A percentile compares a stretch with the other conserved stretches of the same genome.
phyloP scores from a whole-genome alignment of 2,113 vertebrate genomes.

The Butorides virescens region DNA sequence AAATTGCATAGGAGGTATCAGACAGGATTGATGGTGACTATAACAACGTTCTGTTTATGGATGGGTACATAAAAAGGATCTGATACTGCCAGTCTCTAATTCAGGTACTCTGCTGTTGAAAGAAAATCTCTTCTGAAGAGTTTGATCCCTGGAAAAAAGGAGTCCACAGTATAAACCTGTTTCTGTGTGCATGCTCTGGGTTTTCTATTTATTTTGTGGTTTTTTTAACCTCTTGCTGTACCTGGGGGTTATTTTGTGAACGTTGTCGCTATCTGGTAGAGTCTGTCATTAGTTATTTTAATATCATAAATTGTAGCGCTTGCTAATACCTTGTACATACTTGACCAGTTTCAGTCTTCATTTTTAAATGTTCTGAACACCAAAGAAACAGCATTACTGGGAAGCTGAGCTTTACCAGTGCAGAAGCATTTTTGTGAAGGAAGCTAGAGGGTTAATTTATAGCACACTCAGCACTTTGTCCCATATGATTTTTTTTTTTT shows the following conservation, averaged over 20 bases:
- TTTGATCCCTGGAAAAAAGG: background rate
- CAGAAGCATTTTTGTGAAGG: background rate
- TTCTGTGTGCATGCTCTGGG: background rate
- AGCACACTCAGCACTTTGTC: background rate
- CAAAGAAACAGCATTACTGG: background rate
- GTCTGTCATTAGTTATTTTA: background rate
- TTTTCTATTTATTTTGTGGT: background rate
- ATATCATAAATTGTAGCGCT: background rate
- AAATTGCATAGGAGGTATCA: background rate
- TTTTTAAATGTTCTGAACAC: background rate
- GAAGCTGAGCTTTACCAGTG: background rate
- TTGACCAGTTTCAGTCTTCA: background rate
- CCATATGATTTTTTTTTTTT: too few relatives aligned
- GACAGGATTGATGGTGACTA: background rate
- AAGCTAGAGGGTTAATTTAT: background rate
- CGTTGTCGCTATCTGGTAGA: background rate
- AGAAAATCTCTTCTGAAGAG: background rate
- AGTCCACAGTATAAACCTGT: background rate
- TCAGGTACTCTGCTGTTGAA: background rate
- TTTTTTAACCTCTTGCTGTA: background rate
- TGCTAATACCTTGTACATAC: background rate
- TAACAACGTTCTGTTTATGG: conserved; percentile 5
- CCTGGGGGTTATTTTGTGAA: background rate
- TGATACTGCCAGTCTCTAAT: background rate
- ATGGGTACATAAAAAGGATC: background rate